phyloP scores from a whole-genome alignment of 2,797 vertebrate species.

The Choloepus didactylus region DNA sequence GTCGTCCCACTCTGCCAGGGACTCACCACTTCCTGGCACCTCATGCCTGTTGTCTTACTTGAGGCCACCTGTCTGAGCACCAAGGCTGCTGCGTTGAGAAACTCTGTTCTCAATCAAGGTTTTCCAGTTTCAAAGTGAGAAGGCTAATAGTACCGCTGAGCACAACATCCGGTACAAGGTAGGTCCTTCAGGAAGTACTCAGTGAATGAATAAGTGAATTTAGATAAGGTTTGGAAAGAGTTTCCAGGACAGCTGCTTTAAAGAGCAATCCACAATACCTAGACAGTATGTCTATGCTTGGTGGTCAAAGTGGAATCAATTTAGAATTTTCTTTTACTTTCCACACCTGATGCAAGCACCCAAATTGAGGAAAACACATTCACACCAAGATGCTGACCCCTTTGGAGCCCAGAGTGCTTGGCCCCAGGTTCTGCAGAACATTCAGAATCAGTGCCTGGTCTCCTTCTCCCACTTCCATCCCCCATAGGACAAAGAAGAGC shows the following conservation, averaged over 20 bases:
- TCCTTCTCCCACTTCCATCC: not conserved
- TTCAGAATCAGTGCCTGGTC: no score
- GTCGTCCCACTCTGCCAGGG: accelerated
- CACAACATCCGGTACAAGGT: not conserved
- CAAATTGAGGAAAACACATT: not conserved
- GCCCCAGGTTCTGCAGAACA: accelerated
- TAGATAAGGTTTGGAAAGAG: not conserved
- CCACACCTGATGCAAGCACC: not conserved
- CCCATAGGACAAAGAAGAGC: not conserved
- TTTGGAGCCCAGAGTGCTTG: not conserved
- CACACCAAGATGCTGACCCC: accelerated
- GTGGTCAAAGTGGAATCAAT: not conserved
- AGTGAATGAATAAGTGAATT: not conserved
- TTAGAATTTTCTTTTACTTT: not conserved
- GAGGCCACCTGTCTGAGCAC: not conserved
- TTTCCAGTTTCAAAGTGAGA: not conserved
- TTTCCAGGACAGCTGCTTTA: not conserved
- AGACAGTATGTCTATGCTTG: not conserved
- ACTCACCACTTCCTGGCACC: accelerated
- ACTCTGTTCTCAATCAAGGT: not conserved
- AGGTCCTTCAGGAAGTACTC: not conserved
- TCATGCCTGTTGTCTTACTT: not conserved
- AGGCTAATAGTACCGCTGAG: not conserved
- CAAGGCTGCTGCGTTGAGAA: not conserved
- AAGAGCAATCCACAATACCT: not conserved